phyloP scores from a whole-genome alignment of 2,888 invertebrate species.

The Metellina segmentata region DNA sequence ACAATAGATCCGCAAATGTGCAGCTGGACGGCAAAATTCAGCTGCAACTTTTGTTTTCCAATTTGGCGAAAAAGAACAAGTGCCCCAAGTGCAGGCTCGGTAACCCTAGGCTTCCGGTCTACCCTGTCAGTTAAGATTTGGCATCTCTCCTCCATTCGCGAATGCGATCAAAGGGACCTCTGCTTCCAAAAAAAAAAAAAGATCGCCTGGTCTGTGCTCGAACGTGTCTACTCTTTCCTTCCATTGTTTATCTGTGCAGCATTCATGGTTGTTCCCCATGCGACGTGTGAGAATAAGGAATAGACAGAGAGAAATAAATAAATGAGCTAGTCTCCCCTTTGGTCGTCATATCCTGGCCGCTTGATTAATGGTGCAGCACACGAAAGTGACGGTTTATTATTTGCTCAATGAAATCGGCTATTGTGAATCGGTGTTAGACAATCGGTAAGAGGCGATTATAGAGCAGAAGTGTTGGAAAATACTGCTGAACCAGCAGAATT shows the following conservation, averaged over 20 bases:
- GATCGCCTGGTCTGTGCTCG: slow-evolving; percentile 9
- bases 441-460: slow-evolving; percentile 24
- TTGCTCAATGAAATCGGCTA: slow-evolving; percentile 38
- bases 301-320: slow-evolving; percentile 19
- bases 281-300: slow-evolving; percentile 28
- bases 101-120: slow-evolving; percentile 51
- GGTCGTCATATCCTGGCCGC: slow-evolving; percentile 44
- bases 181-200: not conserved
- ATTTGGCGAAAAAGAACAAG: not conserved
- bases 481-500: not conserved
- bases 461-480: not conserved
- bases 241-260: slow-evolving; percentile 44
- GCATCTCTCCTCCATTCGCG: slow-evolving; percentile 10
- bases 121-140: slow-evolving; percentile 32
- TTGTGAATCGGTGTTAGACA: slow-evolving; percentile 34
- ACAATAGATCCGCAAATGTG: too few species aligned
- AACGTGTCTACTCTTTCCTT: slow-evolving; percentile 37
- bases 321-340: not conserved
- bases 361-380: slow-evolving; percentile 54
- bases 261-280: slow-evolving; percentile 11
- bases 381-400: slow-evolving; percentile 36
- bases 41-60: too few species aligned
- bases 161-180: not conserved
- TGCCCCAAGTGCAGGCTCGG: not conserved
- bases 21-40: too few species aligned